Base-by-base conservation (phyloP, 2,113 vertebrate genomes). In the Phainopepla nitens region DNA sequence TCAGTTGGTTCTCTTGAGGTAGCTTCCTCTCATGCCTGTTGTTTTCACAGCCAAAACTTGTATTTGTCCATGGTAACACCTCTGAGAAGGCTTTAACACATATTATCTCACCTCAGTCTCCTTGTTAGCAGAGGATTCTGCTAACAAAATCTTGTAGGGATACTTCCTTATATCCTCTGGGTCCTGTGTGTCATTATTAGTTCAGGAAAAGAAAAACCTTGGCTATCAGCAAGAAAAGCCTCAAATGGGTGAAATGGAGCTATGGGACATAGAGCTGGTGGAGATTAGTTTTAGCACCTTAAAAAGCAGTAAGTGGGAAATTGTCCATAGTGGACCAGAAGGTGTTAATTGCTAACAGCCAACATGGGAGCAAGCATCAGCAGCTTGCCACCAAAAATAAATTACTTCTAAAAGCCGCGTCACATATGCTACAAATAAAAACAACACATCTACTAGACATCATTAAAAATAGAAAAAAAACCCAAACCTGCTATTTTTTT, bases 311-410 rank as follows among this genome's bases (percentile, higher is more conserved):
- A 51, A 93, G 82, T 60, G 51, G 79, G 88, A 94, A 94, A 66
- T 72, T 70, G 79, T 88, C 84, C 82, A 17, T 50, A 44, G 85
- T 90, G 88, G 71, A 73, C 85, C 85, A 95, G 85, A 91, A 95
- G 90, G 92, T 88, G 93, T 80, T 96, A 96, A 97, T 96, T 96
- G 70, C 68, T 69, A 60, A 66, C 58, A 95, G 76, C 87, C 90
- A 88, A 83, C 51, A 47, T 22, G 75, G 71, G 44, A 86, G 51
- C 71, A 89, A 76, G 80, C 47, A 83, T 45, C 85, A 90, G 64
- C 94, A 91, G 51, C 92, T 94, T 93, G 79, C 62, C 73, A 73
- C 68, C 71, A 81, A 64, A 96, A 95, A 92, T 88, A 91, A 83
- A 93, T 92, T 72, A 60, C 71, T 90, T 94, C 79, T 92, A 83